Evolutionary conservation across 2,888 invertebrate species (phyloP).

Genomic region (Mesoligia furuncula): DNA sequence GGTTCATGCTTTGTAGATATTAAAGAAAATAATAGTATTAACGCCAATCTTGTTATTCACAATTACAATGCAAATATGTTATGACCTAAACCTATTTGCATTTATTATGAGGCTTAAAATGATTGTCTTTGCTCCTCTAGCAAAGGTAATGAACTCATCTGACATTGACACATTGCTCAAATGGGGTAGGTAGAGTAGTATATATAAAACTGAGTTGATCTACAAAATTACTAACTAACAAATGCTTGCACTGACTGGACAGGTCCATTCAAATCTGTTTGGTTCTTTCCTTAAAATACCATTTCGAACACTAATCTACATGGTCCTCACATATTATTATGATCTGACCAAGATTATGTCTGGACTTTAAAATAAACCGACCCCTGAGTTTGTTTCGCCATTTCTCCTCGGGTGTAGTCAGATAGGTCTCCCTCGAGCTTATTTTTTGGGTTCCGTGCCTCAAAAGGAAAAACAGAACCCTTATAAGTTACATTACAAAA

Average conservation of each 20-base stretch:
- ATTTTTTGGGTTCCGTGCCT: background rate
- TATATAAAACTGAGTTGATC: background rate
- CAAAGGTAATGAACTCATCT: conserved; percentile 14
- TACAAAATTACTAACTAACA: background rate
- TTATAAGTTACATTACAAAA: too few species aligned
- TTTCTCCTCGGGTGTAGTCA: background rate
- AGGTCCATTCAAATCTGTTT: too few species aligned
- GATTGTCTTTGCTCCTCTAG: conserved; percentile 9
- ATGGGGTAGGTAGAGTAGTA: conserved; percentile 1
- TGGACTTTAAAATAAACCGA: background rate
- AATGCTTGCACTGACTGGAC: background rate
- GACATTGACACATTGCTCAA: conserved; percentile 10
- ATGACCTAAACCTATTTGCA: conserved; percentile 13
- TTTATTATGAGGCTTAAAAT: conserved; percentile 20
- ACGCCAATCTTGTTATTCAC: conserved; percentile 42
- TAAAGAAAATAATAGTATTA: conserved; percentile 37
- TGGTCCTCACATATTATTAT: background rate
- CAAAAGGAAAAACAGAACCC: too few species aligned
- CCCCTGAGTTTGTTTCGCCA: background rate
- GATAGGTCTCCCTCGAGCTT: background rate
- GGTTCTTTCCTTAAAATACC: background rate
- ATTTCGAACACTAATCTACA: background rate
- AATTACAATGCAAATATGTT: conserved; percentile 35
- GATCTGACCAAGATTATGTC: background rate
- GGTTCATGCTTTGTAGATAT: conserved; percentile 51